Conservation (phyloP, 1,140 invertebrate genomes). For the Drosophila pandora region DNA sequence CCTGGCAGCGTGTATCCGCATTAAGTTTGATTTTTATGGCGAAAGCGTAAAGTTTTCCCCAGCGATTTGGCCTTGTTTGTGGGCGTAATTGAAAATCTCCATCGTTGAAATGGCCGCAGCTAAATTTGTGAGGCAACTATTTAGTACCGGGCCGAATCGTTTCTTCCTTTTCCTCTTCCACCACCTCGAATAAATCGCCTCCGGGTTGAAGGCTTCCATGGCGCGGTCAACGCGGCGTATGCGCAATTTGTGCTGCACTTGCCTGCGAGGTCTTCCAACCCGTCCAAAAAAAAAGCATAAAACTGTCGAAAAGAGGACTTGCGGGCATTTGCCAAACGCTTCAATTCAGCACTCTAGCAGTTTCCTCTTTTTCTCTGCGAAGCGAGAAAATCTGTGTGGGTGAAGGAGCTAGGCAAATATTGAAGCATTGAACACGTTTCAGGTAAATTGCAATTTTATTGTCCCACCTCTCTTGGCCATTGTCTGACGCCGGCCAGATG, state of each 20-base stretch:
- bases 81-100: constrained; percentile 76
- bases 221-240: constrained; percentile 61
- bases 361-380: background rate
- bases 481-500: constrained; percentile 12
- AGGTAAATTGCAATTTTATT: constrained; percentile 78
- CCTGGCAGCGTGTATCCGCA: constrained; percentile 57
- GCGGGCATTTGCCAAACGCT: constrained; percentile 72
- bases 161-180: constrained; percentile 1
- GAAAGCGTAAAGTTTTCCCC: constrained; percentile 48
- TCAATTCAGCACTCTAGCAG: constrained; percentile 57
- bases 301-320: constrained; percentile 73
- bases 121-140: constrained; percentile 76
- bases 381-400: constrained; percentile 4
- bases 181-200: constrained; percentile 54
- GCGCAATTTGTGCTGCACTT: constrained; percentile 71
- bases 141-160: constrained; percentile 50
- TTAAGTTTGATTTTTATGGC: constrained; percentile 73
- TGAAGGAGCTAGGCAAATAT: constrained; percentile 62
- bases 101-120: constrained; percentile 52
- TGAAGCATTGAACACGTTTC: constrained; percentile 75
- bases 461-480: constrained; percentile 49
- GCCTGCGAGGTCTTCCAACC: constrained; percentile 28
- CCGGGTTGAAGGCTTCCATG: constrained; percentile 19
- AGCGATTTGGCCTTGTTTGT: constrained; percentile 28
- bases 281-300: constrained; percentile 38